phyloP scores from a whole-genome alignment of 2,797 vertebrate species.

The Enteromius unitaeniatus region DNA sequence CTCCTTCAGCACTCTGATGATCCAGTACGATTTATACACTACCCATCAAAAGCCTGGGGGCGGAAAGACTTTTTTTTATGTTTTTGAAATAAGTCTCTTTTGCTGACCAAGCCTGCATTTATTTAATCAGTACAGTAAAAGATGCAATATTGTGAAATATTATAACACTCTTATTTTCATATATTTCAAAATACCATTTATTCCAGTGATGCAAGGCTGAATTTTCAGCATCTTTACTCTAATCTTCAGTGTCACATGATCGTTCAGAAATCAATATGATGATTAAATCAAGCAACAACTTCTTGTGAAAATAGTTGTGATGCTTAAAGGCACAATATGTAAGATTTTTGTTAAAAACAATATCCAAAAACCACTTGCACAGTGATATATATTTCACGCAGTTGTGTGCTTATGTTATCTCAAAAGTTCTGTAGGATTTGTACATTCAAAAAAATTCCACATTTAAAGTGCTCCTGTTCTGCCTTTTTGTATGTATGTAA shows the following conservation, averaged over 20 bases:
- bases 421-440: no score
- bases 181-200: neutral
- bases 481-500: no score
- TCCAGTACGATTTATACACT: neutral
- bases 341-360: no score
- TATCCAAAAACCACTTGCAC: no score
- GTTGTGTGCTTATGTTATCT: no score
- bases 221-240: neutral
- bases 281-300: neutral
- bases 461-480: no score
- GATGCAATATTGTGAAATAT: neutral
- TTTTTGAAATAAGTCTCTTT: neutral
- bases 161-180: no score
- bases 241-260: neutral
- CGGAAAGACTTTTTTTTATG: neutral
- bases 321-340: neutral
- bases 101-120: neutral
- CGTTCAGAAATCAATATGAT: neutral
- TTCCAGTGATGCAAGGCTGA: neutral
- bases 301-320: neutral
- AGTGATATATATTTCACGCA: no score
- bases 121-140: neutral
- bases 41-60: neutral
- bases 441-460: no score
- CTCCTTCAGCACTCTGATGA: conserved; percentile 45